These are phyloP conservation scores for Enteromius fasciolatus DNA, from an alignment of 2,797 vertebrate genomes.

Conservation along the genomic window DNA sequence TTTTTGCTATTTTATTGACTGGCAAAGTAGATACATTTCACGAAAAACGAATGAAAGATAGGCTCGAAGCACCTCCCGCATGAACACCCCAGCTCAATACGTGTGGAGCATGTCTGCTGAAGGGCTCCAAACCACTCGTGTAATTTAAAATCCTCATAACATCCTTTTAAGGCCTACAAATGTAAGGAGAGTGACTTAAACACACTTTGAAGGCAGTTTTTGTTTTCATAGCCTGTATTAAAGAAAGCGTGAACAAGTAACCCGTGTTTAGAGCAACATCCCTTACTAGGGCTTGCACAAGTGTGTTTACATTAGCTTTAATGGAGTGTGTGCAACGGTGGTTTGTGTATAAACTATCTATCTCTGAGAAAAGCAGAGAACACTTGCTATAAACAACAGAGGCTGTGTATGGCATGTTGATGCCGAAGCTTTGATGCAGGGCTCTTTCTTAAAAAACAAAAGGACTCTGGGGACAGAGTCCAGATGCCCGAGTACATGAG, in stretches of 20 bases:
- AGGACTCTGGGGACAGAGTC: slow-evolving; percentile 30
- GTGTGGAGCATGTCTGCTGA: background rate
- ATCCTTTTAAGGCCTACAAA: background rate
- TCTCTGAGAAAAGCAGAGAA: slow-evolving; percentile 16
- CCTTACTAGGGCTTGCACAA: slow-evolving; percentile 10
- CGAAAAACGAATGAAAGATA: too few species aligned
- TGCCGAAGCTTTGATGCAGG: slow-evolving; percentile 36
- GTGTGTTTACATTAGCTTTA: slow-evolving; percentile 30
- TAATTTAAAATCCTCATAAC: slow-evolving; percentile 4
- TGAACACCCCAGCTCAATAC: background rate
- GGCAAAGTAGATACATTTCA: background rate
- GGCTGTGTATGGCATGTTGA: slow-evolving; percentile 8
- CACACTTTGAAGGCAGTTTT: background rate
- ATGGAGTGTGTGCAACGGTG: slow-evolving; percentile 35
- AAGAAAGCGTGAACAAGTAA: slow-evolving; percentile 11
- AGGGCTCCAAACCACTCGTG: background rate
- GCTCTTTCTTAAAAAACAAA: slow-evolving; percentile 36
- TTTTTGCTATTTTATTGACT: background rate
- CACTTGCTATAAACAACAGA: slow-evolving; percentile 49
- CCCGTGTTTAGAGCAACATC: slow-evolving; percentile 34
- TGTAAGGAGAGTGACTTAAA: slow-evolving; percentile 5
- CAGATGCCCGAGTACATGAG: slow-evolving; percentile 49
- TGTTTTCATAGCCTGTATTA: background rate
- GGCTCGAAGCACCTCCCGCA: too few species aligned
- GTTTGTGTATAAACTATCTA: slow-evolving; percentile 25